These are phyloP conservation scores for Aradus depressus DNA, from an alignment of 2,888 invertebrate genomes.

Conservation along the genomic window DNA sequence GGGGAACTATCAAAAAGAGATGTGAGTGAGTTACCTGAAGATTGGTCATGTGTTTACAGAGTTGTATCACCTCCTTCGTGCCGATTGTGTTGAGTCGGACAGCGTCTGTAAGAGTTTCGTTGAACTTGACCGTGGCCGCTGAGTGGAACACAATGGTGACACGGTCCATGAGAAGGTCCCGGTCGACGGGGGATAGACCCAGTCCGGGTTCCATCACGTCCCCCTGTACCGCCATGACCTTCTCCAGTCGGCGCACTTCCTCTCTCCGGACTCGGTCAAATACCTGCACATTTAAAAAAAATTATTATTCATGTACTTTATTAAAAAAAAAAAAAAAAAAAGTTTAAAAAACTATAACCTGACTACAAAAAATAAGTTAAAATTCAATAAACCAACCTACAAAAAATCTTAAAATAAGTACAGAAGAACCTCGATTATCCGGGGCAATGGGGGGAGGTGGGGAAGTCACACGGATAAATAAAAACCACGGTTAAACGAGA, in stretches of 20 bases:
- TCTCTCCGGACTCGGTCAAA: constrained; percentile 38
- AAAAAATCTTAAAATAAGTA: no score
- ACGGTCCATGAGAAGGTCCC: constrained; percentile 35
- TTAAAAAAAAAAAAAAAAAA: no score
- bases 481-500: no score
- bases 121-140: constrained; percentile 50
- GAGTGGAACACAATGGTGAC: constrained; percentile 48
- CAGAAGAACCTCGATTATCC: no score
- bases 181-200: constrained; percentile 36
- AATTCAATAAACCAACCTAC: no score
- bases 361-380: no score
- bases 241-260: constrained; percentile 35
- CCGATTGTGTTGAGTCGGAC: constrained; percentile 47
- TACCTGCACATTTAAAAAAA: constrained; percentile 32
- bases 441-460: no score
- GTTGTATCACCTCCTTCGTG: constrained; percentile 42
- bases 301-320: no score
- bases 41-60: constrained; percentile 43
- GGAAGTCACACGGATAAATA: no score
- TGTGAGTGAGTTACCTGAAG: constrained; percentile 37
- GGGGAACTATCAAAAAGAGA: no score
- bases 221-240: constrained; percentile 40
- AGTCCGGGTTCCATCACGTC: constrained; percentile 37
- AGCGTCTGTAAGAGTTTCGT: constrained; percentile 45
- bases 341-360: no score